Evolutionary conservation across 2,888 invertebrate species (phyloP).

Genomic region (Dryobota labecula): DNA sequence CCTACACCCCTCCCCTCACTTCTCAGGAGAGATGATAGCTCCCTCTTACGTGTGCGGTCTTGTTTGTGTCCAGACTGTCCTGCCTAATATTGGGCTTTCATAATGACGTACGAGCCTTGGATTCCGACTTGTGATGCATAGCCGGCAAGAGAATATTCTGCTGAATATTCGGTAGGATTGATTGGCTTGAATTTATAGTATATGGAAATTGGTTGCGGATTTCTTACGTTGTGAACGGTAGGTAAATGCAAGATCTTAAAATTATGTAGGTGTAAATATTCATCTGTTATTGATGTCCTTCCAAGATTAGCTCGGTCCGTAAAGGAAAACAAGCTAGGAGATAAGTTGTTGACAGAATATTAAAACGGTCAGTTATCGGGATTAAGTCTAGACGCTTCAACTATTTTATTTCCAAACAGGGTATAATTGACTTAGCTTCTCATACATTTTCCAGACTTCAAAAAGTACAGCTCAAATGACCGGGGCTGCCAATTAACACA

Average conservation of each 20-base stretch:
- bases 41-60: constrained; percentile 83
- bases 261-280: constrained; percentile 1
- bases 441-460: constrained; percentile 24
- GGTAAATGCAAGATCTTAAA: not conserved
- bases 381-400: constrained; percentile 39
- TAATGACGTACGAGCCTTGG: constrained; percentile 77
- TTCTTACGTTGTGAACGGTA: not conserved
- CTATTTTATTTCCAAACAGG: constrained; percentile 34
- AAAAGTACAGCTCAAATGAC: constrained; percentile 12
- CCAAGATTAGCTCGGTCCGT: not conserved
- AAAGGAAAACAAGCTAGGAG: constrained; percentile 14
- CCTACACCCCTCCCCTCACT: constrained; percentile 56
- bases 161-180: constrained; percentile 35
- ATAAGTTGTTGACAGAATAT: constrained; percentile 32
- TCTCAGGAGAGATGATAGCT: constrained; percentile 76
- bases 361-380: constrained; percentile 31
- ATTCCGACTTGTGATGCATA: constrained; percentile 74
- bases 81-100: constrained; percentile 84
- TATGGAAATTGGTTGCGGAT: not conserved
- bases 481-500: constrained; percentile 27
- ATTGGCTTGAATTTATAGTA: constrained; percentile 11
- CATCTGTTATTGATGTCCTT: not conserved
- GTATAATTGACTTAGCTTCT: constrained; percentile 28
- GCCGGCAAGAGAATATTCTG: constrained; percentile 58
- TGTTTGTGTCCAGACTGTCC: constrained; percentile 84